Evolutionary conservation across 1,140 invertebrate genomes (phyloP), one percentile per base, ranked within the genome.

Genomic region (Trialeurodes vaporariorum): DNA sequence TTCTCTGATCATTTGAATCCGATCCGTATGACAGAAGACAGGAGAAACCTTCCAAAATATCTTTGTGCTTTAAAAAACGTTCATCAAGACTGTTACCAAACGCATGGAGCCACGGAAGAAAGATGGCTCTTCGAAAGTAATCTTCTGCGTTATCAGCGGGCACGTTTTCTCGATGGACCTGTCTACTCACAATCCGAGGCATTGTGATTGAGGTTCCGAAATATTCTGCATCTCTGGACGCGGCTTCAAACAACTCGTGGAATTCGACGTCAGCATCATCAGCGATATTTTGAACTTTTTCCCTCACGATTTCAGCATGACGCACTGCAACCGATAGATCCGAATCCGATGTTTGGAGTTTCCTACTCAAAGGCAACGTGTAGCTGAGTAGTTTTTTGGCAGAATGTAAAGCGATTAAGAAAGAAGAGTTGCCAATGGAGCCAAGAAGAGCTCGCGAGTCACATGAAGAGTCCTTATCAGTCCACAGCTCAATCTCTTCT

Each of bases 311-410:
- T n/a, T n/a, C n/a, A n/a, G n/a, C n/a, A n/a, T n/a, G n/a, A n/a
- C n/a, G n/a, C n/a, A n/a, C n/a, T n/a, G n/a, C n/a, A 63, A 49
- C 25, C 26, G 67, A 67, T 58, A 64, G 27, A 27, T 67, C 26
- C 63, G 40, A 49, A 25, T 49, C 62, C 34, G 27, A 21, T 23
- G 23, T 67, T 67, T 67, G 62, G 23, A 64, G 25, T 40, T 63
- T 49, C 63, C 40, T 67, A 49, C 23, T 34, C 34, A 67, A n/a
- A 34, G 66, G 61, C 61, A 63, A 67, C n/a, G n/a, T n/a, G n/a
- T 23, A 27, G 25, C 13, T 64, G 9, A 5, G 40, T 21, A 64
- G 9, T 64, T 11, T 12, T 27, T 9, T 27, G 17, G 13, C 26
- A 27, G 9, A 27, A 17, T 11, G 63, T 25, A 27, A 64, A 24